Base-by-base conservation (phyloP, 2,113 vertebrate species). In the Sinocyclocheilus grahami region DNA sequence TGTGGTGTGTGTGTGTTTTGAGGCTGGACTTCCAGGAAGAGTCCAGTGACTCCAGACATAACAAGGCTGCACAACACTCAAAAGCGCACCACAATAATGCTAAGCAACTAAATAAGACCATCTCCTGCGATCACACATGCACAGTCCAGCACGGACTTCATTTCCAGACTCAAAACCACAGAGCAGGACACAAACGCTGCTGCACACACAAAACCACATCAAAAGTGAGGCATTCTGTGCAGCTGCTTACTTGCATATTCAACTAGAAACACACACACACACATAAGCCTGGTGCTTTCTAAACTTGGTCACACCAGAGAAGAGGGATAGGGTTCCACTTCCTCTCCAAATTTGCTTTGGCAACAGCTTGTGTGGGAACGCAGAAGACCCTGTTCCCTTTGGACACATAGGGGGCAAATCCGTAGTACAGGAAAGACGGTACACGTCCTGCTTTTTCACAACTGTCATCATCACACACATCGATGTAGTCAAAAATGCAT, bases 341-440 rank as follows among this genome's bases (percentile, higher is more conserved):
- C 91, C 94, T 95, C 92, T 94, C 12, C 85, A 86, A 90, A 89
- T 92, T 95, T 95, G 90, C 89, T 86, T 90, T 95, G 96, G 96
- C 95, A 95, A 92, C 60, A 74, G 81, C 89, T 86, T 92, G 90
- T 92, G 93, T 96, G 95, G 95, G 95, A 96, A 93, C 91, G 82
- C 91, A 91, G 84, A 78, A 55, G 89, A 85, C 88, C 71, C 86
- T 39, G 90, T 51, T 90, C 78, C 91, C 88, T 72, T 88, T 80
- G 0, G 87, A 78, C 75, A 82, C 85, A 91, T 60, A 85, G 78
- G 87, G 83, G 51, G 86, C 42, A 82, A 78, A 58, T 82, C 55
- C 51, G 58, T 51, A 60, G 79, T 46, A 82, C 78, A 80, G 78
- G 58, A 67, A 65, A 82, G 60, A 67, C 78, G 24, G 55, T 62